Percentiles rank a stretch among this genome's conserved stretches.
These are phyloP conservation scores for Eristalis tenax DNA, from an alignment of 2,888 invertebrate genomes.

Conservation along the genomic window DNA sequence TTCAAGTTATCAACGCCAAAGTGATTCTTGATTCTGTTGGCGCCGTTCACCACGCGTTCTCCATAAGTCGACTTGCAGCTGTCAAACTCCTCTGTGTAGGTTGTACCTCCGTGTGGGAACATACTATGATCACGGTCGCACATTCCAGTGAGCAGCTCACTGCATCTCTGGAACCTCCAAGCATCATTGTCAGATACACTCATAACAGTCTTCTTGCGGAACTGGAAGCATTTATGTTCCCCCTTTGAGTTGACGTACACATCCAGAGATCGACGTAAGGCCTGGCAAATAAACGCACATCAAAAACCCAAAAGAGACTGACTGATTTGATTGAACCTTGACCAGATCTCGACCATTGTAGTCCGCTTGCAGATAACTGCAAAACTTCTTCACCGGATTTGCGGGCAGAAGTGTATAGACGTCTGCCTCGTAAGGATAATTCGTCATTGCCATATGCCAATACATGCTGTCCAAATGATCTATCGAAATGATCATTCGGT, in stretches of 20 bases:
- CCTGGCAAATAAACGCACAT: neutral
- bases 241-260: constrained; percentile 29
- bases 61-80: neutral
- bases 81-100: neutral
- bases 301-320: neutral
- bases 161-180: constrained; percentile 10
- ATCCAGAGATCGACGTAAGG: constrained; percentile 19
- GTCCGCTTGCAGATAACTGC: constrained; percentile 76
- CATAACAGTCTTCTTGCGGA: neutral
- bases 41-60: neutral
- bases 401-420: constrained; percentile 93
- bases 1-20: constrained; percentile 25
- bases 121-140: constrained; percentile 23
- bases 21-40: constrained; percentile 28
- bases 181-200: neutral
- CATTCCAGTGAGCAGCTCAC: constrained; percentile 2
- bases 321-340: neutral
- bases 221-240: constrained; percentile 1
- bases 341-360: constrained; percentile 24
- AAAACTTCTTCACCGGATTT: constrained; percentile 88
- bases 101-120: constrained; percentile 21
- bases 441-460: constrained; percentile 93
- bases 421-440: constrained; percentile 94
- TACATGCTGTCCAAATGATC: constrained; percentile 83
- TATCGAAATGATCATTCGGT: neutral